Conservation (phyloP, 2,797 vertebrate genomes). For the Muraenolepis orangiensis region DNA sequence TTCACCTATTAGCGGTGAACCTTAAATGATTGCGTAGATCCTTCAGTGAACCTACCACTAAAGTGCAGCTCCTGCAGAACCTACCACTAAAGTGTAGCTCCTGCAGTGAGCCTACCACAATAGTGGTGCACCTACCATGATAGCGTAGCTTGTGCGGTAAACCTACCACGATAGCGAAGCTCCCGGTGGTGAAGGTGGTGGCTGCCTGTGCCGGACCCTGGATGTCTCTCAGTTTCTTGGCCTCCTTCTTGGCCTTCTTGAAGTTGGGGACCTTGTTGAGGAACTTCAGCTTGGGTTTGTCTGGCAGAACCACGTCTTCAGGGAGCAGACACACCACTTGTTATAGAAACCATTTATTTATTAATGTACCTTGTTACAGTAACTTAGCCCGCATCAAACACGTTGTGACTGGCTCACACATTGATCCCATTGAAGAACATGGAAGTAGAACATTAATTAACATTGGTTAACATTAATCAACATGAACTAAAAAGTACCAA, state of each 20-base stretch:
- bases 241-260: conserved; percentile 78
- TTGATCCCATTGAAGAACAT: too few relatives aligned
- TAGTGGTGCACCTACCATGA: conserved; percentile 52
- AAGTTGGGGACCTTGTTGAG: conserved; percentile 84
- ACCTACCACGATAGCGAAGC: conserved; percentile 89
- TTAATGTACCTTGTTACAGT: not conserved
- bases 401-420: too few relatives aligned
- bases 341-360: not conserved
- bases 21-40: too few relatives aligned
- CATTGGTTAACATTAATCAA: too few relatives aligned
- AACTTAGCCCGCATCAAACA: too few relatives aligned
- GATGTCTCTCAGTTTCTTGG: conserved; percentile 83
- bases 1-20: too few relatives aligned
- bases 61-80: conserved; percentile 52
- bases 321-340: not conserved
- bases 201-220: conserved; percentile 73
- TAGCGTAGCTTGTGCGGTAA: not conserved
- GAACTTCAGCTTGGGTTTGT: conserved; percentile 82
- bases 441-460: too few relatives aligned
- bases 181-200: conserved; percentile 78
- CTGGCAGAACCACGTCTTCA: conserved; percentile 77
- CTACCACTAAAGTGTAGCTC: not conserved
- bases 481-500: too few relatives aligned
- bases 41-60: conserved; percentile 77
- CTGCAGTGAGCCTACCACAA: conserved; percentile 79